Percentiles rank a stretch among this genome's conserved stretches.
phyloP scores from a whole-genome alignment of 2,797 vertebrate genomes.

The Falco columbarius region DNA sequence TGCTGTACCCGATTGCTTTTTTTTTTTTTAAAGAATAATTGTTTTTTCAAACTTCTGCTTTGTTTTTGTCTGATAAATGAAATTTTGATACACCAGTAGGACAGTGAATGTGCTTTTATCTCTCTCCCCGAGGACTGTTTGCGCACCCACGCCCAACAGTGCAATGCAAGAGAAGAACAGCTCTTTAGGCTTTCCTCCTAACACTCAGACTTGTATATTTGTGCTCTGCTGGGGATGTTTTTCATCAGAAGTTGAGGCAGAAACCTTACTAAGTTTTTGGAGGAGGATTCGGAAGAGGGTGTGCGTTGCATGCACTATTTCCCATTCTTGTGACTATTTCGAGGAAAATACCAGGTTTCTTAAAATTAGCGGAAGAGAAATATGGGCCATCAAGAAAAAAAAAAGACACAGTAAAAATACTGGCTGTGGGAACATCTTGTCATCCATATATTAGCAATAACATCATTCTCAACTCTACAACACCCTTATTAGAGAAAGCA shows the following conservation, averaged over 20 bases:
- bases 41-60: neutral
- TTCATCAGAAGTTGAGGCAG: neutral
- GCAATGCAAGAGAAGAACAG: neutral
- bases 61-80: conserved; percentile 32
- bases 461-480: neutral
- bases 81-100: neutral
- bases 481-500: neutral
- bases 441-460: neutral
- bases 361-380: neutral
- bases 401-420: neutral
- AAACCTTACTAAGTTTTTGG: neutral
- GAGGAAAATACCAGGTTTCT: neutral
- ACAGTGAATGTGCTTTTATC: neutral
- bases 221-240: neutral
- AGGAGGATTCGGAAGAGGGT: neutral
- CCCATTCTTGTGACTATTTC: neutral
- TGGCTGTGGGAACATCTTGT: neutral
- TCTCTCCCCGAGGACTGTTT: neutral
- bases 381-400: neutral
- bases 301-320: neutral
- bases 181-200: neutral
- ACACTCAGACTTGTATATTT: neutral
- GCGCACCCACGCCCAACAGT: neutral
- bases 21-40: neutral
- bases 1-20: neutral